phyloP scores from a whole-genome alignment of 2,888 invertebrate species.

The Drosophila multiciliata region DNA sequence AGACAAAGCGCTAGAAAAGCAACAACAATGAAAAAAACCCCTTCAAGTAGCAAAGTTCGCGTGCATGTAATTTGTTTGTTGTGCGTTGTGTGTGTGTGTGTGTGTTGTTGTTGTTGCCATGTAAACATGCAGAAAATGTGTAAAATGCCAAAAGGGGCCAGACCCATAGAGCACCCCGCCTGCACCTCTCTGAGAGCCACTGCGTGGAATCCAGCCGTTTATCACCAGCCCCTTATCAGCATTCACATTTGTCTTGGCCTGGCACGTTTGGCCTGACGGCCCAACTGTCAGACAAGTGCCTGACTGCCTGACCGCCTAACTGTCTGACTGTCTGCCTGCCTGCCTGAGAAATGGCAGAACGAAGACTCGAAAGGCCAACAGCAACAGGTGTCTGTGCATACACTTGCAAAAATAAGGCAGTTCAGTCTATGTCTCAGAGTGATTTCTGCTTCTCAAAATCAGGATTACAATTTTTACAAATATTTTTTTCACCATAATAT shows the following conservation, averaged over 20 bases:
- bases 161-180: conserved; percentile 14
- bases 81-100: conserved; percentile 8
- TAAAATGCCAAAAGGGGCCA: conserved; percentile 46
- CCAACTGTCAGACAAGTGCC: background rate
- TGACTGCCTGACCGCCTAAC: background rate
- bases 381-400: conserved; percentile 38
- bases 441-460: background rate
- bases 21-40: conserved; percentile 13
- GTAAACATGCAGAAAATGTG: conserved; percentile 57
- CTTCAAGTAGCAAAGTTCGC: conserved; percentile 54
- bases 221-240: conserved; percentile 56
- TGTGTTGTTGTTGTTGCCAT: conserved; percentile 43
- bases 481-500: too few species aligned
- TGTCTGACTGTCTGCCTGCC: background rate
- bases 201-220: conserved; percentile 32
- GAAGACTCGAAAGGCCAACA: conserved; percentile 21
- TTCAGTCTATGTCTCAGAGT: background rate
- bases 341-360: conserved; percentile 29
- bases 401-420: background rate
- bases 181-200: background rate
- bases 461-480: background rate
- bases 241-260: conserved; percentile 51
- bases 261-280: conserved; percentile 30
- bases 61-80: conserved; percentile 51
- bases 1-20: conserved; percentile 47